phyloP scores from a whole-genome alignment of 2,888 invertebrate species.

The Belgica antarctica region DNA sequence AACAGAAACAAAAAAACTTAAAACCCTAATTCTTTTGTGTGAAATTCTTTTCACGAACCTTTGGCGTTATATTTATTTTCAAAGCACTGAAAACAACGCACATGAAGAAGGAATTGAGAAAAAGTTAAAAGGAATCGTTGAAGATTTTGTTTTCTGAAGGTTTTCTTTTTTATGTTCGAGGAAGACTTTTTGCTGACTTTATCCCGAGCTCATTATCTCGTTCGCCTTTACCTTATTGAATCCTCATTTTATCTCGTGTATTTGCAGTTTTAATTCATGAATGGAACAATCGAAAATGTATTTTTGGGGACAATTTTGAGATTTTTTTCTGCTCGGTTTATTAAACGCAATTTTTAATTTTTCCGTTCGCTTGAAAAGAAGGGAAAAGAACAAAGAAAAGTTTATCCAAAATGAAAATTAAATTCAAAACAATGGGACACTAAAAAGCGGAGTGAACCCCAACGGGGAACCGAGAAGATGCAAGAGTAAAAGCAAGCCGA shows the following conservation, averaged over 20 bases:
- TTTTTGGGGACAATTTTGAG: background rate
- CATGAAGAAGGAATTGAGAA: background rate
- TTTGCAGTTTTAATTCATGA: conserved; percentile 25
- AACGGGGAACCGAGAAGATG: background rate
- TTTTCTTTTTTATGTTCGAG: conserved; percentile 22
- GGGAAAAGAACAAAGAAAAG: conserved; percentile 20
- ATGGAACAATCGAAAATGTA: conserved; percentile 4
- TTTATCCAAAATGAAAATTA: conserved; percentile 17
- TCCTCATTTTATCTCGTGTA: background rate
- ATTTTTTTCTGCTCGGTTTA: conserved; percentile 4
- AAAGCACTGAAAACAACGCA: background rate
- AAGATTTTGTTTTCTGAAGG: background rate
- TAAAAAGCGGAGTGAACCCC: conserved; percentile 17
- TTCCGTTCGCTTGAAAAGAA: background rate
- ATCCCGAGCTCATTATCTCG: conserved; percentile 23
- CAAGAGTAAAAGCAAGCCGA: conserved; percentile 22
- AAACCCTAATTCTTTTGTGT: conserved; percentile 42
- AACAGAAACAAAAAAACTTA: conserved; percentile 10
- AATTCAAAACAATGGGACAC: conserved; percentile 29
- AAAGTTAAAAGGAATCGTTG: background rate
- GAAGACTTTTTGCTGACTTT: background rate
- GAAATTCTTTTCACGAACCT: conserved; percentile 44
- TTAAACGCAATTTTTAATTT: conserved; percentile 23
- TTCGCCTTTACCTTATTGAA: conserved; percentile 20
- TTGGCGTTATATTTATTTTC: conserved; percentile 45